Evolutionary conservation across 2,888 invertebrate genomes (phyloP).

Genomic region (Entomobrya proxima): DNA sequence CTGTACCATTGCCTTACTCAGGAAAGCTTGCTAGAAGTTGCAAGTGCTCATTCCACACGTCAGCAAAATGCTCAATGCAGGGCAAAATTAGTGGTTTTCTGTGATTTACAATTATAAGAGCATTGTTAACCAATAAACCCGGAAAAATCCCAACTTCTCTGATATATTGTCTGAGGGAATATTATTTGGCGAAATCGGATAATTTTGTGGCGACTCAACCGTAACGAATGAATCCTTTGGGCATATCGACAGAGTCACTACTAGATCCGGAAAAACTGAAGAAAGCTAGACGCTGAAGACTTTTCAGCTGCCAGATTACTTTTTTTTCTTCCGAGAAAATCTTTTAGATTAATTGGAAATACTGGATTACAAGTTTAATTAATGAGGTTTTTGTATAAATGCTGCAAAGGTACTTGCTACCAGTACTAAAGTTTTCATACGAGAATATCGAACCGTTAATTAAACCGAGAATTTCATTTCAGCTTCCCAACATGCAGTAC

Average conservation of each 20-base stretch:
- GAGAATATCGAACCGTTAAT: constrained; percentile 33
- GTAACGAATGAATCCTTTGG: constrained; percentile 36
- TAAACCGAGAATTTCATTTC: constrained; percentile 46
- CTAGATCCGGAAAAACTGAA: background rate
- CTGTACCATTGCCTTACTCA: background rate
- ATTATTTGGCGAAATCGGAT: constrained; percentile 8
- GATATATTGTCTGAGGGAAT: background rate
- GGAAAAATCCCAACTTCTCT: background rate
- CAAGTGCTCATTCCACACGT: background rate
- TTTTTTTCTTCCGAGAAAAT: background rate
- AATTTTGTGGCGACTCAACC: constrained; percentile 25
- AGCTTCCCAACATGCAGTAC: constrained; percentile 6
- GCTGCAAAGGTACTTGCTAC: background rate
- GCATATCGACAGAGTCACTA: background rate
- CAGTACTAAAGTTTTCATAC: background rate
- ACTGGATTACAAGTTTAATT: background rate
- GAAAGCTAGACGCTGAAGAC: background rate
- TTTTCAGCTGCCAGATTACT: background rate
- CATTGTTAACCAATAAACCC: background rate
- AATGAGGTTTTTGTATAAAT: background rate
- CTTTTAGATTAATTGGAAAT: constrained; percentile 25
- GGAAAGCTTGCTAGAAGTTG: too few relatives aligned
- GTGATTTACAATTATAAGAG: background rate
- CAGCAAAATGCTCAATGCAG: too few relatives aligned
- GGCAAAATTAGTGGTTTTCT: too few relatives aligned